Conservation (phyloP, 2,797 vertebrate species). For the Cuniculus paca region DNA sequence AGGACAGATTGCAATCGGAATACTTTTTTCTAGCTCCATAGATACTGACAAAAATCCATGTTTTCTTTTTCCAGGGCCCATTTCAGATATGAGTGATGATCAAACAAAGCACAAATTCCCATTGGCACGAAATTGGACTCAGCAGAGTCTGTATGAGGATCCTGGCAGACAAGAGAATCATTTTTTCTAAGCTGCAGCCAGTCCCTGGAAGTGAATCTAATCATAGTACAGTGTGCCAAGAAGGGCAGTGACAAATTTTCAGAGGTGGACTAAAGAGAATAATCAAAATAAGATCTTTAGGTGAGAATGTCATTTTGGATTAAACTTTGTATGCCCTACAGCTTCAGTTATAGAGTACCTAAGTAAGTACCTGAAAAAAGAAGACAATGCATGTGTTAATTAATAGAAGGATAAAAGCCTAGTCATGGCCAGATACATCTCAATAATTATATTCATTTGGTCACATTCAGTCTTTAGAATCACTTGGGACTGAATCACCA, state of each 20-base stretch:
- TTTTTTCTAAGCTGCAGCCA: slow-evolving; percentile 68
- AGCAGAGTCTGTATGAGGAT: background rate
- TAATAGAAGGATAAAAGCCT: slow-evolving; percentile 29
- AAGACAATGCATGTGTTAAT: background rate
- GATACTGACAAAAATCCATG: slow-evolving; percentile 55
- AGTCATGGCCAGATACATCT: background rate
- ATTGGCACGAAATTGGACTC: slow-evolving; percentile 56
- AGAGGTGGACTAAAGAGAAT: slow-evolving; percentile 63
- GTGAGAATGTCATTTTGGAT: background rate
- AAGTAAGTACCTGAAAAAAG: background rate
- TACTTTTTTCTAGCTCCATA: slow-evolving; percentile 38
- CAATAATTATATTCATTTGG: slow-evolving; percentile 37
- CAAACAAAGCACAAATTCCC: slow-evolving; percentile 65
- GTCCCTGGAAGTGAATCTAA: slow-evolving; percentile 64
- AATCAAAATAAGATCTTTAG: slow-evolving; percentile 58
- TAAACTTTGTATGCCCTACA: slow-evolving; percentile 9
- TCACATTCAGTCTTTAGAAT: slow-evolving; percentile 46
- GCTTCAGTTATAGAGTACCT: background rate
- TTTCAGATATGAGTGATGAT: slow-evolving; percentile 63
- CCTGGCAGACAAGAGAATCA: slow-evolving; percentile 61
- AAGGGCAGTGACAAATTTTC: slow-evolving; percentile 64
- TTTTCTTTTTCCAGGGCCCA: slow-evolving; percentile 66
- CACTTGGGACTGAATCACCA: background rate
- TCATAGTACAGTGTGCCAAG: slow-evolving; percentile 53
- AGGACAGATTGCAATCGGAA: slow-evolving; percentile 60